Evolutionary conservation across 2,888 invertebrate species (phyloP).

Genomic region (Adelognathus sp.): DNA sequence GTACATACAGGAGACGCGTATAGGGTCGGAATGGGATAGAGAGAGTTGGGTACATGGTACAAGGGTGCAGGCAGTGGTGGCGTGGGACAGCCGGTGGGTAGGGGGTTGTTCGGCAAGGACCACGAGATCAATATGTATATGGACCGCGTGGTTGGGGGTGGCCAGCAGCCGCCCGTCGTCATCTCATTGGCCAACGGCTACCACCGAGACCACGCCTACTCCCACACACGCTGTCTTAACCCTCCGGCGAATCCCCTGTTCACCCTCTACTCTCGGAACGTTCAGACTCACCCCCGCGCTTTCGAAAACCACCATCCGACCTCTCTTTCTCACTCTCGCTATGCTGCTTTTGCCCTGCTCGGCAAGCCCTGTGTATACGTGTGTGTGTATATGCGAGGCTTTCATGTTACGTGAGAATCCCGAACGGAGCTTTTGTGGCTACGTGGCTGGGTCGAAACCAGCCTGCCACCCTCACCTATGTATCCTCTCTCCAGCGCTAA

Average conservation of each 20-base stretch:
- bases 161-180: slow-evolving; percentile 76
- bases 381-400: slow-evolving; percentile 27
- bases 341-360: slow-evolving; percentile 30
- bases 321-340: slow-evolving; percentile 48
- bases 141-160: slow-evolving; percentile 80
- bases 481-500: slow-evolving; percentile 17
- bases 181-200: slow-evolving; percentile 81
- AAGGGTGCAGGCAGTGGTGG: slow-evolving; percentile 24
- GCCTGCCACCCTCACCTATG: slow-evolving; percentile 34
- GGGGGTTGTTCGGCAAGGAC: slow-evolving; percentile 76
- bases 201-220: slow-evolving; percentile 79
- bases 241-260: slow-evolving; percentile 68
- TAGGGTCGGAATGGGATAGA: too few species aligned
- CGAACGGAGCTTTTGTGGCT: slow-evolving; percentile 54
- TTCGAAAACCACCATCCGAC: slow-evolving; percentile 63
- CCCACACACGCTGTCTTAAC: slow-evolving; percentile 81
- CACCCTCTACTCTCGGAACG: slow-evolving; percentile 54
- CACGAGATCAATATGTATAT: slow-evolving; percentile 81
- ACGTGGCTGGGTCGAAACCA: slow-evolving; percentile 33
- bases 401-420: slow-evolving; percentile 48
- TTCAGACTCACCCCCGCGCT: slow-evolving; percentile 57
- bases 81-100: slow-evolving; percentile 42
- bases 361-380: slow-evolving; percentile 25
- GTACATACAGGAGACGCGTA: neutral
- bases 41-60: slow-evolving; percentile 6